A percentile compares a stretch with the other conserved stretches of the same genome.
These are phyloP conservation scores for Vidua chalybeata DNA, from an alignment of 2,113 vertebrate genomes.

Conservation along the genomic window DNA sequence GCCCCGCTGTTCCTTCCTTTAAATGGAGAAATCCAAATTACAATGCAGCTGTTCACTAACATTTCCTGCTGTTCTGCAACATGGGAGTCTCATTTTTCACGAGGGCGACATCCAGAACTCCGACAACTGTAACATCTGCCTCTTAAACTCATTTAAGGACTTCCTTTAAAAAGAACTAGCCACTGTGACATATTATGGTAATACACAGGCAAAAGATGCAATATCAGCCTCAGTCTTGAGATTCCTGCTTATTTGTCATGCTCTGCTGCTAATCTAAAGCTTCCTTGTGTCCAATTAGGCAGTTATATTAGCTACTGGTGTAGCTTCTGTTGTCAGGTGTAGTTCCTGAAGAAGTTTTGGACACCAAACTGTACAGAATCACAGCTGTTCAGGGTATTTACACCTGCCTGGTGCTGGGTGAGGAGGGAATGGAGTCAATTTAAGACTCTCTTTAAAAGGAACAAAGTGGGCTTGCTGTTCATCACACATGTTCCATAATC, in stretches of 20 bases:
- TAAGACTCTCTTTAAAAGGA: slow-evolving; percentile 4
- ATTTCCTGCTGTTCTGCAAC: not conserved
- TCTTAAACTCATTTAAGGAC: not conserved
- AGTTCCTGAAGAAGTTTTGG: slow-evolving; percentile 3
- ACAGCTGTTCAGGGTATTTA: slow-evolving; percentile 34
- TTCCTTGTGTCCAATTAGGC: not conserved
- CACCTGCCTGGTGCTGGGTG: not conserved
- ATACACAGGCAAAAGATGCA: not conserved
- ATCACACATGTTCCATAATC: slow-evolving; percentile 37
- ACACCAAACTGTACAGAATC: not conserved
- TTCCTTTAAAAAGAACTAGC: not conserved
- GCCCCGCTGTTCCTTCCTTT: not conserved
- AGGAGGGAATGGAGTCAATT: slow-evolving; percentile 27
- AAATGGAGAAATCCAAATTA: not conserved
- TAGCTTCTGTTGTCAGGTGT: not conserved
- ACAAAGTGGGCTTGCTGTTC: slow-evolving; percentile 16
- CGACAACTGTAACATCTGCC: not conserved
- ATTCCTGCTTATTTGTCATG: not conserved
- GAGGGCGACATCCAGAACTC: not conserved
- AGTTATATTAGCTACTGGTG: not conserved
- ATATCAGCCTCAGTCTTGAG: not conserved
- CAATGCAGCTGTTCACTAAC: not conserved
- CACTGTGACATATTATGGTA: not conserved
- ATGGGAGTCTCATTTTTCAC: not conserved
- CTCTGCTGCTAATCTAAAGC: not conserved